Evolutionary conservation across 2,113 vertebrate species (phyloP), one percentile per base, ranked within the genome.

Genomic region (Sander vitreus): DNA sequence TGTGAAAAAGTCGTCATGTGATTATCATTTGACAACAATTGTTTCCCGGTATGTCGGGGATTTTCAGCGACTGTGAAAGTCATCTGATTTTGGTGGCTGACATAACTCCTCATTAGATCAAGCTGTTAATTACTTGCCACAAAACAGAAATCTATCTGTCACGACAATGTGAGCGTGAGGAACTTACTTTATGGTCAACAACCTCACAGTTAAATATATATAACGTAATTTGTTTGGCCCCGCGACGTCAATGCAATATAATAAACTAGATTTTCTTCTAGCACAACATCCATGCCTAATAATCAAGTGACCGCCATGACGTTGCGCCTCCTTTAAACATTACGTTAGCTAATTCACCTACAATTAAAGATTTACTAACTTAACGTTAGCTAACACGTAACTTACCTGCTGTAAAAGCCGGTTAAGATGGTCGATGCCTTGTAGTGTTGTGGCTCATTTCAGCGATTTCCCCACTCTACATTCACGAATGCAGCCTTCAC

Each of bases 1-100:
- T 72, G 39, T 39, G 55, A 60, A 9, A 10, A 62, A 43, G 39
- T 11, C 8, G 85, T 86, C 92, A 94, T 88, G 91, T 93, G 93
- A 93, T 78, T 14, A 14, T 11, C 84, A 85, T 90, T 89, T 92
- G 88, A 86, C 78, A 81, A 63, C 70, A 11, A 43, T 2, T 11
- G 39, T 43, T 43, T 11, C 10, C 39, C 71, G 19, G 68, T 73
- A 55, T 78, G 36, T 58, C 69, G 14, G 19, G 47, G 25, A 47
- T 80, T 69, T 27, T 72, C 50, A 65, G 48, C 11, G 36, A 57
- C 65, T 54, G 30, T 57, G 54, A 82, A 68, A 81, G 76, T 82
- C 84, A 76, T 71, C 75, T 87, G 88, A 80, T 66, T 55, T 2
- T 54, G 30, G 14, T 43, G 54, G 53, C 62, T 55, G 64, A 63